These are phyloP conservation scores for Akabosia matsudoensis DNA, from an alignment of 1,140 invertebrate species.

Conservation along the genomic window DNA sequence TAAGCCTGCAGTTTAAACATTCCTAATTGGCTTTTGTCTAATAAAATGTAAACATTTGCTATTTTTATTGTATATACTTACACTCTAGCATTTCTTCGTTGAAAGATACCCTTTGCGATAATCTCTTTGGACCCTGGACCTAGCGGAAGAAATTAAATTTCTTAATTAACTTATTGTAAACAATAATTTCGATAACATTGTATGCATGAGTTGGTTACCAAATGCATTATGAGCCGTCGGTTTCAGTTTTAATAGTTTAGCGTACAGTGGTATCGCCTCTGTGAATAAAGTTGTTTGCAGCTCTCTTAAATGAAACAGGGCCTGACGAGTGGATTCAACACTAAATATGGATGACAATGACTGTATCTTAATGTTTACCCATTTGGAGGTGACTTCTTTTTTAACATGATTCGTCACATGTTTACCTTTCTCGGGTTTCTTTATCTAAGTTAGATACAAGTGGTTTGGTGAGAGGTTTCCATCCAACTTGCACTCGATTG, in stretches of 20 bases:
- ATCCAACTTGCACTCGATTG: background rate
- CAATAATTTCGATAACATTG: too few relatives aligned
- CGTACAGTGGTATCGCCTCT: background rate
- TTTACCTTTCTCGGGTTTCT: background rate
- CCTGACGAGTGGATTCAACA: background rate
- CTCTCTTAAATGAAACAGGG: background rate
- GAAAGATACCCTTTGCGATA: background rate
- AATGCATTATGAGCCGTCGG: background rate
- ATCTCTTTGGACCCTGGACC: background rate
- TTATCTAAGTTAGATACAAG: background rate
- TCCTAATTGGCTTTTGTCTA: background rate
- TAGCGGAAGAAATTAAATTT: too few relatives aligned
- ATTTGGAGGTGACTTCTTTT: background rate
- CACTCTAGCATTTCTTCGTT: background rate
- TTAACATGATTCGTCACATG: background rate
- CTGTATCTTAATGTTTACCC: background rate
- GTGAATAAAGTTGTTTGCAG: slow-evolving; percentile 11
- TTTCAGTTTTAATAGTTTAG: background rate
- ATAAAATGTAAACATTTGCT: background rate
- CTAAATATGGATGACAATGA: background rate
- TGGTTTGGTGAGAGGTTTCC: slow-evolving; percentile 29
- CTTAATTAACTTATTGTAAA: too few relatives aligned
- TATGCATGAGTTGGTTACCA: background rate
- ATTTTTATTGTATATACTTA: background rate
- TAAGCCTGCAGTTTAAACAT: background rate